A percentile compares a stretch with the other conserved stretches of the same genome.
Evolutionary conservation across 2,888 invertebrate species (phyloP).

Genomic region (Agrochola lota): DNA sequence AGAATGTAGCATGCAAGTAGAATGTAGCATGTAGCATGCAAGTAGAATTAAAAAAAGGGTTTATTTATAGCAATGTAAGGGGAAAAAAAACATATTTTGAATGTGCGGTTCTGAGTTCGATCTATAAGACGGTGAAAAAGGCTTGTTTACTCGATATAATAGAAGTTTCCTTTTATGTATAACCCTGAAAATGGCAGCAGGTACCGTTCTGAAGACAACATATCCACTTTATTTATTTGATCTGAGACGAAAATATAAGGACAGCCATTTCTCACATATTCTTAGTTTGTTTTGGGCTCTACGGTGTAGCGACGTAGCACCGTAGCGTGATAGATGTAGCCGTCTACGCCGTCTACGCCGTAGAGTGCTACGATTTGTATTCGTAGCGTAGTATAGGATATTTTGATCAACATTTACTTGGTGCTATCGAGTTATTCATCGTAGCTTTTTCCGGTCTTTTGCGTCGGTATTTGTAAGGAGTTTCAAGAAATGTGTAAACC

Average conservation of each 20-base stretch:
- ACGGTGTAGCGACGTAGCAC: conserved; percentile 39
- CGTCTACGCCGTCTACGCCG: conserved; percentile 65
- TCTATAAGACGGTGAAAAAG: background rate
- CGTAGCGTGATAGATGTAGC: conserved; percentile 64
- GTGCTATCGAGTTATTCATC: conserved; percentile 52
- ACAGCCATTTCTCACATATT: conserved; percentile 52
- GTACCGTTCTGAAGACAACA: conserved; percentile 12
- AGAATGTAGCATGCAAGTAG: too few species aligned
- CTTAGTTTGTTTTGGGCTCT: conserved; percentile 53
- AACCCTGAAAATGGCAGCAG: background rate
- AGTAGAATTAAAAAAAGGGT: background rate
- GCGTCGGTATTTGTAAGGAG: conserved; percentile 1
- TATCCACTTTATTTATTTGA: conserved; percentile 49
- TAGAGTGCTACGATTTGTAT: conserved; percentile 62
- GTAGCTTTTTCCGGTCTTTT: conserved; percentile 34
- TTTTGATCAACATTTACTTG: conserved; percentile 57
- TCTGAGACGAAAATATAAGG: conserved; percentile 46
- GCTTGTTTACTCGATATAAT: background rate
- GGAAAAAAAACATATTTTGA: too few species aligned
- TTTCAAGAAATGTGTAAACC: background rate
- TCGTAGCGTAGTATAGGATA: conserved; percentile 52
- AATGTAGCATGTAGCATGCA: too few species aligned
- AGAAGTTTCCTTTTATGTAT: background rate
- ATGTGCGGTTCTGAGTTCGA: background rate
- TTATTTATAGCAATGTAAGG: background rate